Evolutionary conservation across 2,797 vertebrate species (phyloP).

Genomic region (Petrocephalus sullivani): DNA sequence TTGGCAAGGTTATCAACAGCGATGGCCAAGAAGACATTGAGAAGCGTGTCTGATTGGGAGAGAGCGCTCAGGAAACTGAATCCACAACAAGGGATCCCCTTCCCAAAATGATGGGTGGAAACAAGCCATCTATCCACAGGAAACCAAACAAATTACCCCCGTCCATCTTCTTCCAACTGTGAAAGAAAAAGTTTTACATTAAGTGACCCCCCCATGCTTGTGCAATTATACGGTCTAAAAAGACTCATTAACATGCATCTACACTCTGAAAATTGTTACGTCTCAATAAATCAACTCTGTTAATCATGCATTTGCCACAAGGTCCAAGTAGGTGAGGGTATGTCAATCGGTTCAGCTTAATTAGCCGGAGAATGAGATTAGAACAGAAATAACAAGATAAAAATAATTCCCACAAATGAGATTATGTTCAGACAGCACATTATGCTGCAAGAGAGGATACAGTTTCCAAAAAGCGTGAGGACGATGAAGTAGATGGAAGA

Average conservation of each 20-base stretch:
- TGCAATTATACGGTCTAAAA: not conserved
- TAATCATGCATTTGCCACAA: not conserved
- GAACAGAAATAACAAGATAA: not conserved
- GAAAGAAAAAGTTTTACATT: not conserved
- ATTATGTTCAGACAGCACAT: not conserved
- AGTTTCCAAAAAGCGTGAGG: constrained; percentile 92
- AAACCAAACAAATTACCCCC: not conserved
- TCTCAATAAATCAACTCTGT: not conserved
- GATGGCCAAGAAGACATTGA: constrained; percentile 97
- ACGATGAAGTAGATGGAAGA: constrained; percentile 95
- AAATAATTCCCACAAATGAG: not conserved
- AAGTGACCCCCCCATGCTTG: not conserved
- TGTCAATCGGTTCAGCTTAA: not conserved
- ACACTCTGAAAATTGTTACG: not conserved
- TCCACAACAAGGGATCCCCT: not conserved
- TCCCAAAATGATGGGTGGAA: not conserved
- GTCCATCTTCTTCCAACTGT: not conserved
- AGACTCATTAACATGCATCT: not conserved
- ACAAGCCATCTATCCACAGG: not conserved
- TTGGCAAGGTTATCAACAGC: constrained; percentile 98
- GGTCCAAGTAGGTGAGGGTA: constrained; percentile 7
- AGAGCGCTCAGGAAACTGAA: constrained; percentile 59
- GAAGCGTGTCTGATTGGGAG: constrained; percentile 76
- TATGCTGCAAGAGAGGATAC: constrained; percentile 74
- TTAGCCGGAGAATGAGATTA: not conserved